Base-by-base conservation (phyloP, 2,888 invertebrate species). In the Drosophila lacicola region DNA sequence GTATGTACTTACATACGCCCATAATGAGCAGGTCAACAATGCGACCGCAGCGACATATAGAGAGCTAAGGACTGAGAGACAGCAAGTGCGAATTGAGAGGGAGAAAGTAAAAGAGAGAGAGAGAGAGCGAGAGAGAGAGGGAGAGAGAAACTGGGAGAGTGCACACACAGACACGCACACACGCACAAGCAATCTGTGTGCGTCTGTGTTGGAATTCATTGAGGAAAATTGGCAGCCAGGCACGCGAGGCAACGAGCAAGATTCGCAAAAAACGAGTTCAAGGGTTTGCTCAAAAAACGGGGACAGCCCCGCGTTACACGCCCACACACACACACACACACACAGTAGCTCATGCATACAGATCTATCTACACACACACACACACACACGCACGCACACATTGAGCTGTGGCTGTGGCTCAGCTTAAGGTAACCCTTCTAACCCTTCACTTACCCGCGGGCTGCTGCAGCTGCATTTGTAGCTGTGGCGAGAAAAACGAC, bases 361-460 rank as follows among this genome's bases (percentile, higher is more conserved):
- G 41, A 41, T 36, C 53, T 29, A 42, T 10, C 14, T 33, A 46
- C 34, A 41, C 25, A 34, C 19, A 55, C 34, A 41, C 25, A 34
- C 19, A 55, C 34, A 34, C 2, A 41, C 29, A 64, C 17, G 17
- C 21, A 34, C 42, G 25, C 10, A 60, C 10, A 34, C 34, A 61
- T 13, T n/a, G 10, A 29, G 11, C 41, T 49, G 33, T 67, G 67
- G 70, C 72, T 71, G 76, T 54, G 72, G 60, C 73, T 60, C 17
- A 39, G 41, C 14, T 29, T 21, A 34, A 42, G 42, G 2, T 14
- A 19, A 19, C 29, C 25, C 11, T 4, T 6, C 39, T 14, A 10
- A 89, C 8, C 29, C 29, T 29, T 29, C 8, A 29, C 90, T 91
- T 88, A 92, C 92, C 92, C 82, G 87, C 88, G 64, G 87, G 90